Base-by-base conservation (phyloP, 2,888 invertebrate genomes). In the Agapostemon virescens region DNA sequence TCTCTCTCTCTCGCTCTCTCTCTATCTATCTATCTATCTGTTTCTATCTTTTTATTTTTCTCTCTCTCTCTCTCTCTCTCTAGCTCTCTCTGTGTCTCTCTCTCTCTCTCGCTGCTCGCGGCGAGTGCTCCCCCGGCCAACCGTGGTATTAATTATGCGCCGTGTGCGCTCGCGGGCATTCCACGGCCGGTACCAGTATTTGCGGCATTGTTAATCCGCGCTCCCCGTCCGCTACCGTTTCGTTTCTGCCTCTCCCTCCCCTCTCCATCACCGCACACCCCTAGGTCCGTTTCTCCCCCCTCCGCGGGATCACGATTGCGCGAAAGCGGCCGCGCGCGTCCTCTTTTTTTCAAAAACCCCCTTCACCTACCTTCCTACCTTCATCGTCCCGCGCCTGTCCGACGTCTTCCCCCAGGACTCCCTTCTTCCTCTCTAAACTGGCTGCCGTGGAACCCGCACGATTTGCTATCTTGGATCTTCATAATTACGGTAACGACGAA, bases 131-230 rank as follows among this genome's bases (percentile, higher is more conserved):
- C 80, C 77, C 64, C 55, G 69, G 23, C 79, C 55, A 69, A 15
- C 73, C 84, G 73, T 85, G 86, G 91, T 92, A 92, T 92, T 92
- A 92, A 92, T 92, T 92, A 92, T 92, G 92, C 92, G 91, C 90
- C 89, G 89, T 90, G 90, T 85, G 87, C 88, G 89, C 90, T 90
- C 90, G 90, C 90, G 90, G 89, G 90, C 92, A 92, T 92, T 92
- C 92, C 92, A 89, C 87, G 88, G 88, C 89, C 88, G 90, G 89
- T 90, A 91, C 91, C 91, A 91, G 92, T 91, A 92, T 92, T 91
- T 91, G 92, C 91, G 91, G 91, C 91, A 91, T 92, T 92, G 92
- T 92, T 92, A 91, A 92, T 91, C 91, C 91, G 88, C 90, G 90
- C 88, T 89, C 90, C 89, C 86, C 89, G 87, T 88, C 89, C 88